Base-by-base conservation (phyloP, 2,888 invertebrate genomes). In the Spatulosminthurus flaviceps region DNA sequence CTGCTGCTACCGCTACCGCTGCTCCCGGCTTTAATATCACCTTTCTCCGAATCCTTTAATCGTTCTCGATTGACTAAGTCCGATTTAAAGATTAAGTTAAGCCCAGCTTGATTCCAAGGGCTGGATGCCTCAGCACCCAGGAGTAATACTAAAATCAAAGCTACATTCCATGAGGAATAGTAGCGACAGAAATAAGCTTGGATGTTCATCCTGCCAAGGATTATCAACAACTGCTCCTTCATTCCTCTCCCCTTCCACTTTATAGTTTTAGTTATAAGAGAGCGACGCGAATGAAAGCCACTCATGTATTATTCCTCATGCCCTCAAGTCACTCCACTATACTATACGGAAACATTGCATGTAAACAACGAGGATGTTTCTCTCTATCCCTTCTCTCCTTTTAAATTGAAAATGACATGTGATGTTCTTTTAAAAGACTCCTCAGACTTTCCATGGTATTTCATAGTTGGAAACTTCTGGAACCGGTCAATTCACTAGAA, bases 71-170 rank as follows among this genome's bases (percentile, higher is more conserved):
- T 11, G 11, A 64, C 42, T 13, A 78, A 13, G 41, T 73, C 73
- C 2, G 73, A 66, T 29, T 73, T 78, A 22, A 78, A 73, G 28
- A 79, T 79, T 29, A 82, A 70, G 42, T 78, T 79, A 11, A 82
- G 77, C 7, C 79, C 80, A 13, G 82, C 78, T 69, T 82, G 82
- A 77, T 82, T 81, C 82, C 82, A 82, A 0, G 82, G 80, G 78
- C 82, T 82, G 41, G 80, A 81, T 9, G 82, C 64, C 64, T 64
- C 64, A 2, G 64, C 26, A 22, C 22, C 22, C 21, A 64, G 4
- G 24, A 64, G 26, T 24, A 64, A 26, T 64, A 26, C 24, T 24
- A 64, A 64, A 11, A 64, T 11, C 19, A 22, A 2, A 4, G 24
- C 64, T 22, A 24, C 24, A 26, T 13, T 24, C 64, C 22, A 24